Base-by-base conservation (phyloP, 2,113 vertebrate species). In the Atrichornis clamosus region DNA sequence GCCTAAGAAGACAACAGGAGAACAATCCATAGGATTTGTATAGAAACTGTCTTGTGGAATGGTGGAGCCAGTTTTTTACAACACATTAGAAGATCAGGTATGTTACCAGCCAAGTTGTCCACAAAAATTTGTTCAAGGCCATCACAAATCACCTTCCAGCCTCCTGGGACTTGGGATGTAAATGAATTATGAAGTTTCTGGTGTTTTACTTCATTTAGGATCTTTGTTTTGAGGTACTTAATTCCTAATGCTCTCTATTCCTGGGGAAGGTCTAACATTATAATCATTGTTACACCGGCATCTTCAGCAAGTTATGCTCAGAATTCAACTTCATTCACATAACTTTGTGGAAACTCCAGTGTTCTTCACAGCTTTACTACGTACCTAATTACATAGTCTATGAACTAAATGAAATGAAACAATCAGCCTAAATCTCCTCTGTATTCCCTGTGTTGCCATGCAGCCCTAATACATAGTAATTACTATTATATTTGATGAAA, bases 61-160 rank as follows among this genome's bases (percentile, higher is more conserved):
- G 4, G 5, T 58, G 7, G 47, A 37, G 2, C 2, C 2, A 11
- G 19, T 56, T 67, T 55, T 74, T 76, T 44, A 20, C 9, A 56
- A 11, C 4, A 44, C 2, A 6, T 47, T 35, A 32, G 26, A 2
- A 30, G 2, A 15, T 78, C 37, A 58, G 7, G 19, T 47, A 65
- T 24, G 2, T 42, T 46, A 49, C 3, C 13, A 74, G 41, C 5
- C 4, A 53, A 70, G 4, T 3, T 42, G 15, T 46, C 7, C 0
- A 0, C 26, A 82, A 53, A 85, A 75, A 46, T 42, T 26, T 84
- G 13, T 79, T 90, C 26, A 35, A 82, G 15, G 0, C 20, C 14
- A 33, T 79, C 7, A 0, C 52, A 55, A 15, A 75, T 53, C 2
- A 6, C 15, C n/a, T 15, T 2, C 1, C 26, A 72, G 30, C 4